phyloP scores from a whole-genome alignment of 2,888 invertebrate genomes.

The Synergus umbraculus region DNA sequence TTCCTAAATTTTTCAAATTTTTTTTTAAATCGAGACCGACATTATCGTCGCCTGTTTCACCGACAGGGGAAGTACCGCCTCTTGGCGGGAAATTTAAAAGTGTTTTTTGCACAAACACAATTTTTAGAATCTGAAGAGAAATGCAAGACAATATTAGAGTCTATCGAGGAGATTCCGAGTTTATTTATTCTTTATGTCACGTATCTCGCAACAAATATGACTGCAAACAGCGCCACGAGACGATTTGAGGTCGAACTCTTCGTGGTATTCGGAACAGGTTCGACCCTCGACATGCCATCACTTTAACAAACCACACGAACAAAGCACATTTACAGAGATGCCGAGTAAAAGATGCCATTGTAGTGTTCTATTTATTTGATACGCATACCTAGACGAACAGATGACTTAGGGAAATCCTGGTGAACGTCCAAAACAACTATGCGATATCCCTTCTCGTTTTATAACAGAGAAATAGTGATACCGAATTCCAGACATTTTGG shows the following conservation, averaged over 20 bases:
- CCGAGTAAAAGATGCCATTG: constrained; percentile 54
- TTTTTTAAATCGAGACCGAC: background rate
- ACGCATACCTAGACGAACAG: constrained; percentile 46
- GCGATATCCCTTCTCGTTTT: background rate
- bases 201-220: constrained; percentile 19
- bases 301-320: constrained; percentile 58
- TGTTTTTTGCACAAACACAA: background rate
- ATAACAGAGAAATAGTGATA: background rate
- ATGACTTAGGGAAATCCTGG: constrained; percentile 45
- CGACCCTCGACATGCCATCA: constrained; percentile 67
- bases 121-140: constrained; percentile 24
- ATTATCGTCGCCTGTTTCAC: background rate
- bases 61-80: background rate
- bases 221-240: constrained; percentile 26
- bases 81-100: constrained; percentile 33
- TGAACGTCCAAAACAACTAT: constrained; percentile 24
- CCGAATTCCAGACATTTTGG: constrained; percentile 21
- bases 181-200: constrained; percentile 20
- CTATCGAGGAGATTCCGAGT: constrained; percentile 17
- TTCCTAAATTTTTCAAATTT: background rate
- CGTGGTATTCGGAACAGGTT: constrained; percentile 71
- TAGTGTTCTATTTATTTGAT: constrained; percentile 55
- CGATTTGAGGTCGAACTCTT: constrained; percentile 44
- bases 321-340: constrained; percentile 51
- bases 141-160: constrained; percentile 5